These are phyloP conservation scores for Hippoglossus hippoglossus DNA, from an alignment of 2,797 vertebrate genomes.

Conservation along the genomic window DNA sequence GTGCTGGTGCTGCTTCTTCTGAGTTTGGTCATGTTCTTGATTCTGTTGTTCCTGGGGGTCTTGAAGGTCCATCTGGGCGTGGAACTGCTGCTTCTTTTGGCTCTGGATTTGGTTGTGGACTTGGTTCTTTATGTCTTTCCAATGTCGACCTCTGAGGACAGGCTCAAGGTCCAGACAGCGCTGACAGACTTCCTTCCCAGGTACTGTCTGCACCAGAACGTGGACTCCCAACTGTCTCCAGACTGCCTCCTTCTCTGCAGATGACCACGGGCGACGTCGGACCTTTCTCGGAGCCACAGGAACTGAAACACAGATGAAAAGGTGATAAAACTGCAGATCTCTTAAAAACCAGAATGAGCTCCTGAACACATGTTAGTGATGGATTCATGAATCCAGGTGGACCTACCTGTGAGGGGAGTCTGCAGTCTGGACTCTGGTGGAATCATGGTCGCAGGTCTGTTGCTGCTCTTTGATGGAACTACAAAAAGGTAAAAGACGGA, in stretches of 20 bases:
- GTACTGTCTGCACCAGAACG: constrained; percentile 63
- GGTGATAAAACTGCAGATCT: not conserved
- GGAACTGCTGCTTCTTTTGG: constrained; percentile 75
- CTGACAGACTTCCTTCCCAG: constrained; percentile 72
- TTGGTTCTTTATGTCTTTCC: constrained; percentile 76
- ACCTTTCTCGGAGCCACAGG: constrained; percentile 39
- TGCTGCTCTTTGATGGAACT: constrained; percentile 26
- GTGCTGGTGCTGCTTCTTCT: constrained; percentile 36
- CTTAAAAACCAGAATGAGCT: not conserved
- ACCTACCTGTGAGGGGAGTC: constrained; percentile 36
- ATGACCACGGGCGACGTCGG: constrained; percentile 56
- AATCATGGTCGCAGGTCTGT: not conserved
- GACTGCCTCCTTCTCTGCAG: constrained; percentile 71
- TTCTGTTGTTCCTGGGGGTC: constrained; percentile 50
- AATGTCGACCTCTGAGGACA: constrained; percentile 66
- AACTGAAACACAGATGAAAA: constrained; percentile 20
- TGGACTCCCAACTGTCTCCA: constrained; percentile 70
- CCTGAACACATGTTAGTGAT: not conserved
- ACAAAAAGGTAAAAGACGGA: constrained; percentile 1
- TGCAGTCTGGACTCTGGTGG: constrained; percentile 41
- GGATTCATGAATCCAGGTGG: not conserved
- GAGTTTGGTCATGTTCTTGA: constrained; percentile 39
- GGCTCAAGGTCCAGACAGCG: constrained; percentile 70
- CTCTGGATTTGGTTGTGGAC: constrained; percentile 75
- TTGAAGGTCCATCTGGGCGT: constrained; percentile 61